Evolutionary conservation across 1,140 invertebrate species (phyloP), one percentile per base, ranked within the genome.

Genomic region (Chymomyza costata): DNA sequence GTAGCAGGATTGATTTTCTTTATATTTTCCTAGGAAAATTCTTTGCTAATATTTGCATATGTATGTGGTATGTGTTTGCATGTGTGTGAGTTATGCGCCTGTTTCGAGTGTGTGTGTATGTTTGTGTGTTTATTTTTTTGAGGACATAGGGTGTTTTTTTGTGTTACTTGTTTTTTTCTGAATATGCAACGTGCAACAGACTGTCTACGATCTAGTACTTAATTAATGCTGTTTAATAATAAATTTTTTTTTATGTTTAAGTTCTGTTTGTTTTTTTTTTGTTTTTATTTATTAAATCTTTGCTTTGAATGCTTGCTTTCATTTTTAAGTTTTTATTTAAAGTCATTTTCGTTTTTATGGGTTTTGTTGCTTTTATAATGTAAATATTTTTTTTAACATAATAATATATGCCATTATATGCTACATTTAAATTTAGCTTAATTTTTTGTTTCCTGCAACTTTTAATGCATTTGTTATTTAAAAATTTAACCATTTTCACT

Each of bases 401-500:
- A 78, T 70, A 39, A 31, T 53, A 48, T 71, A 73, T 69, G 66
- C 54, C 49, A 48, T 64, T 73, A 49, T 64, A 64, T 67, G 73
- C 67, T 78, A 80, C 62, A 61, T 71, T 78, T 78, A 67, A 67
- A 73, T 71, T 46, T 76, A 71, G 52, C 58, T 78, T 47, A 2
- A 7, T 52, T 39, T 63, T 5, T 32, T 38, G 28, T 28, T 41
- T 41, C 46, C 2, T 39, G n/a, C n/a, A n/a, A n/a, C n/a, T n/a
- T n/a, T n/a, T n/a, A n/a, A n/a, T 41, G 49, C 40, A 46, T 41
- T 45, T 73, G 60, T 62, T 70, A 70, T 70, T n/a, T 80, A 80
- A 80, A 80, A 80, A 80, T 80, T 49, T 80, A 80, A 80, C 67
- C 73, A 66, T 80, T 78, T 65, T 51, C 65, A 78, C 71, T 80